phyloP scores from a whole-genome alignment of 2,797 vertebrate species.

The Notolepis coatsorum region DNA sequence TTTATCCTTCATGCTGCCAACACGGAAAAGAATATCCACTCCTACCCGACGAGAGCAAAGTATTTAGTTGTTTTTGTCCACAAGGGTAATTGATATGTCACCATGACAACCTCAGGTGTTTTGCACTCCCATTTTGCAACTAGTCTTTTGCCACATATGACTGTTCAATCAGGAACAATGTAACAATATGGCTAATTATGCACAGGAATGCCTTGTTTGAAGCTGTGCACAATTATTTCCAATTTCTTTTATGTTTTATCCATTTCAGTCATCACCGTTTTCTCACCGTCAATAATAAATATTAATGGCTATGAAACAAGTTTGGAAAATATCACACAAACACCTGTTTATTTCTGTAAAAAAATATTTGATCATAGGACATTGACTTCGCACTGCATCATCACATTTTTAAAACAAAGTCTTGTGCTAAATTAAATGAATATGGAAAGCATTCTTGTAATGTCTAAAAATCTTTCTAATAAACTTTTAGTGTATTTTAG shows the following conservation, averaged over 20 bases:
- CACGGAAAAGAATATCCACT: constrained; percentile 75
- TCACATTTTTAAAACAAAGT: constrained; percentile 73
- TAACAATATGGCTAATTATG: constrained; percentile 77
- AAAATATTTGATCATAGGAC: constrained; percentile 57
- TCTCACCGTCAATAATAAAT: constrained; percentile 52
- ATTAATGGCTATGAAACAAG: constrained; percentile 57
- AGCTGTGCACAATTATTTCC: constrained; percentile 77
- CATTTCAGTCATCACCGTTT: constrained; percentile 50
- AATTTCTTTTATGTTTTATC: constrained; percentile 58
- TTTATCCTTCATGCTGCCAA: constrained; percentile 73
- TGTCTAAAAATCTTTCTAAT: constrained; percentile 81
- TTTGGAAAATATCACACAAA: constrained; percentile 56
- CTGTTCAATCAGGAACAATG: constrained; percentile 79
- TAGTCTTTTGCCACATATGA: constrained; percentile 80
- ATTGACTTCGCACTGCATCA: constrained; percentile 56
- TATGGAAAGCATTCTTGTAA: constrained; percentile 75
- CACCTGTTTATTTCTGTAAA: constrained; percentile 65
- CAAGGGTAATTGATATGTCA: constrained; percentile 78
- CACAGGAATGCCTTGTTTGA: constrained; percentile 83
- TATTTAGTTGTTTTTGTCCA: constrained; percentile 77
- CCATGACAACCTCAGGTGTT: constrained; percentile 83
- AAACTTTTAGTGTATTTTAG: constrained; percentile 78
- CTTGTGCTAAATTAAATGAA: constrained; percentile 70
- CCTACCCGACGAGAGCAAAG: constrained; percentile 73
- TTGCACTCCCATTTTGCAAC: constrained; percentile 84